A percentile compares a stretch with the other conserved stretches of the same genome.
Conservation (phyloP, 2,888 invertebrate species). For the Drosophila incognita region DNA sequence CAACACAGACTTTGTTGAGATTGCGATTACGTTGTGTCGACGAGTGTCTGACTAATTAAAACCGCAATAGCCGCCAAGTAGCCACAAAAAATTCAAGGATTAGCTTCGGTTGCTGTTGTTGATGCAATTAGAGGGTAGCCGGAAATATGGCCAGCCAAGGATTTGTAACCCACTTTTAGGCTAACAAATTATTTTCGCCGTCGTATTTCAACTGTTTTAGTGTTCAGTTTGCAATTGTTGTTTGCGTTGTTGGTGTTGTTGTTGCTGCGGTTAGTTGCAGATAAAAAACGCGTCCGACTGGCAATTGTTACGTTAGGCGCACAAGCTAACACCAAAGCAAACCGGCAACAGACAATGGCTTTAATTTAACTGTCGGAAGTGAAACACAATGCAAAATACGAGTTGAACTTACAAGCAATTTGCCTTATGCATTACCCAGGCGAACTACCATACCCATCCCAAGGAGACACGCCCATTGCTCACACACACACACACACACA, state of each 20-base stretch:
- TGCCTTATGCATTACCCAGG: constrained; percentile 71
- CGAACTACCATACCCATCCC: constrained; percentile 18
- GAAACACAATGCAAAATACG: constrained; percentile 78
- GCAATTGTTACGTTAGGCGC: constrained; percentile 78
- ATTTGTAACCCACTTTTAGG: constrained; percentile 67
- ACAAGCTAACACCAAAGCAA: constrained; percentile 56
- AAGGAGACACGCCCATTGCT: constrained; percentile 60
- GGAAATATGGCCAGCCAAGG: constrained; percentile 43
- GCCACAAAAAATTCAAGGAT: constrained; percentile 10
- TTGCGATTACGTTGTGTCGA: constrained; percentile 47
- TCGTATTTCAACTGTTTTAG: constrained; percentile 59
- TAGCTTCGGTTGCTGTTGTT: constrained; percentile 17
- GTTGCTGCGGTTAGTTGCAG: constrained; percentile 51
- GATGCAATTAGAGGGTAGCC: constrained; percentile 42
- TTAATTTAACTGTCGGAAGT: constrained; percentile 83
- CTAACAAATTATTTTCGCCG: constrained; percentile 75
- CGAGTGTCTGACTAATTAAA: constrained; percentile 65
- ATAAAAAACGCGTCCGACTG: constrained; percentile 57
- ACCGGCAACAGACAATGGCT: constrained; percentile 65
- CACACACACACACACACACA: constrained; percentile 21
- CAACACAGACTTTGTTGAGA: constrained; percentile 7
- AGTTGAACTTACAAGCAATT: constrained; percentile 79
- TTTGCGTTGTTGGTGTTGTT: constrained; percentile 12
- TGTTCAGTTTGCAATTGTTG: constrained; percentile 2
- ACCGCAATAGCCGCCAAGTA: constrained; percentile 17